Percentiles rank a stretch among this genome's conserved stretches.
phyloP scores from a whole-genome alignment of 2,113 vertebrate genomes.

The Oplegnathus fasciatus region DNA sequence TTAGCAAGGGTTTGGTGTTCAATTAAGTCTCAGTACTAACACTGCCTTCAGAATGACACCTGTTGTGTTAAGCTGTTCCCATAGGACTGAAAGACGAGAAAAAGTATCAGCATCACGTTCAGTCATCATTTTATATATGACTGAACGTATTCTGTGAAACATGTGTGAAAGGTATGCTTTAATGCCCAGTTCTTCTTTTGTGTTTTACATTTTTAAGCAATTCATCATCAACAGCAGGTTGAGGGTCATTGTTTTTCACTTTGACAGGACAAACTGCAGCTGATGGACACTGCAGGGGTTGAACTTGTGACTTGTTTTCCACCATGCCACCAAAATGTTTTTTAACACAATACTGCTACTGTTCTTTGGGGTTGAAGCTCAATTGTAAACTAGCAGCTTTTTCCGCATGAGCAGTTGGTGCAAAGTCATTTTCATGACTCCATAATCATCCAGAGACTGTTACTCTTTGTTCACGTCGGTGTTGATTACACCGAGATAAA shows the following conservation, averaged over 20 bases:
- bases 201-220: not conserved
- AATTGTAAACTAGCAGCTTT: slow-evolving; percentile 23
- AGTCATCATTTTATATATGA: not conserved
- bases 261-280: not conserved
- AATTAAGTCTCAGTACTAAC: too few species aligned
- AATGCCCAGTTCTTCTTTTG: not conserved
- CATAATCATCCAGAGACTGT: slow-evolving; percentile 34
- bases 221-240: not conserved
- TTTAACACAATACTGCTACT: not conserved
- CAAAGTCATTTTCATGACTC: slow-evolving; percentile 52
- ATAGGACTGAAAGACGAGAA: not conserved
- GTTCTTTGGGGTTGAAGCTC: not conserved
- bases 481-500: slow-evolving; percentile 51
- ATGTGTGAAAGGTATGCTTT: not conserved
- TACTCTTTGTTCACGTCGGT: slow-evolving; percentile 25
- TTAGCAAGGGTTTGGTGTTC: not conserved
- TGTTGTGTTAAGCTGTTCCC: not conserved
- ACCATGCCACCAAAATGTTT: too few species aligned
- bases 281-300: not conserved
- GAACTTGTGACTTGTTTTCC: slow-evolving; percentile 7
- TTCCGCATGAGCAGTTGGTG: slow-evolving; percentile 29
- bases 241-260: not conserved
- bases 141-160: not conserved
- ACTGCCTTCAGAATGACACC: not conserved
- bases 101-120: not conserved